These are phyloP conservation scores for Acheta domesticus DNA, from an alignment of 2,888 invertebrate genomes.

Conservation along the genomic window DNA sequence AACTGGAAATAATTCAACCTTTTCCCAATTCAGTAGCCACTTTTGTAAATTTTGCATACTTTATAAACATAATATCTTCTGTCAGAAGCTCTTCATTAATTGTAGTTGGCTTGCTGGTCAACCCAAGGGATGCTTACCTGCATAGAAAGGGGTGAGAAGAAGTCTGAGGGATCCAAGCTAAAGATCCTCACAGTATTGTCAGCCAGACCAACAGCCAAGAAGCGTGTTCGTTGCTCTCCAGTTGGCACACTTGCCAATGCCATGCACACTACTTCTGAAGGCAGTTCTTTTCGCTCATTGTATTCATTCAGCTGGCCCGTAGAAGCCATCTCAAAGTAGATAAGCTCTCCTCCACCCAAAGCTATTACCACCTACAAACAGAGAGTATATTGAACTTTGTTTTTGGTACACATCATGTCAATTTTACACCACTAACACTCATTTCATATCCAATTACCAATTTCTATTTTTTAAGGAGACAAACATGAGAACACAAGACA, in stretches of 20 bases:
- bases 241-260: slow-evolving; percentile 91
- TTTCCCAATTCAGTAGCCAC: no score
- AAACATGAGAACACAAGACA: no score
- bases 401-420: no score
- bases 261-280: slow-evolving; percentile 97
- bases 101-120: no score
- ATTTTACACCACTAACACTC: no score
- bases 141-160: slow-evolving; percentile 91
- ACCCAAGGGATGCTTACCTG: slow-evolving; percentile 59
- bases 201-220: slow-evolving; percentile 90
- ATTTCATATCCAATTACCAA: no score
- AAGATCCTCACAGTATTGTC: slow-evolving; percentile 97
- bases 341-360: slow-evolving; percentile 92
- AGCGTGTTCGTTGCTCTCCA: slow-evolving; percentile 93
- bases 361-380: slow-evolving; percentile 76
- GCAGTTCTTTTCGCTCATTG: slow-evolving; percentile 94
- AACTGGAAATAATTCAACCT: no score
- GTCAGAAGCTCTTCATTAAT: no score
- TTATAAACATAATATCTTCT: no score
- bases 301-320: slow-evolving; percentile 98
- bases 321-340: slow-evolving; percentile 99
- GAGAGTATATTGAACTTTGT: no score
- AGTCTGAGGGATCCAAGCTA: slow-evolving; percentile 93
- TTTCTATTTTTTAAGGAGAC: no score
- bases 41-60: no score